Evolutionary conservation across 1,140 invertebrate genomes (phyloP).

Genomic region (Heliconius hewitsoni): DNA sequence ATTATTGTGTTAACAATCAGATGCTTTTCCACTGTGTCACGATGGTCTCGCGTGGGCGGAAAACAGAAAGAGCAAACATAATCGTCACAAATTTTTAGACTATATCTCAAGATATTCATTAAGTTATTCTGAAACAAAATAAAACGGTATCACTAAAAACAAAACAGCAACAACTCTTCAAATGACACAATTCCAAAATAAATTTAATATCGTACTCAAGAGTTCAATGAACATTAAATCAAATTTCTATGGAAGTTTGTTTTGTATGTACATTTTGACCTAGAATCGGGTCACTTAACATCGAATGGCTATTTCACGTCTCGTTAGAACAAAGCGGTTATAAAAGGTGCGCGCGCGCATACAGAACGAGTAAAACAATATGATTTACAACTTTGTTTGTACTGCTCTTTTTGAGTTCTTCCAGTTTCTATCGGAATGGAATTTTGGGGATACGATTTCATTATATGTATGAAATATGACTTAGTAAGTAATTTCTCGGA

Average conservation of each 20-base stretch:
- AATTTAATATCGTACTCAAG: not conserved
- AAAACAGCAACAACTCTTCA: not conserved
- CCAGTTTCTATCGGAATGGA: too few species aligned
- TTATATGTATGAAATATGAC: too few species aligned
- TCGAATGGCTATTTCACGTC: conserved; percentile 52
- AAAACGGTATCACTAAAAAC: too few species aligned
- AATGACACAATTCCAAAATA: not conserved
- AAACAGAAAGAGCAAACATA: too few species aligned
- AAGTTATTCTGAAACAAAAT: too few species aligned
- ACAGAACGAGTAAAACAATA: conserved; percentile 1
- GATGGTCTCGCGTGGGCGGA: too few species aligned
- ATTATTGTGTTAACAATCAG: too few species aligned
- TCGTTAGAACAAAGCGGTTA: conserved; percentile 48
- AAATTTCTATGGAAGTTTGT: not conserved
- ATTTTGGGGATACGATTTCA: too few species aligned
- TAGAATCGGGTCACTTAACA: conserved; percentile 44
- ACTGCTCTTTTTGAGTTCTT: not conserved
- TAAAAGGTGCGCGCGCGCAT: conserved; percentile 32
- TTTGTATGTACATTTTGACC: conserved; percentile 35
- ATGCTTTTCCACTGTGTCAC: too few species aligned
- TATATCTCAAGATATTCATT: too few species aligned
- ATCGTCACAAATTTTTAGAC: too few species aligned
- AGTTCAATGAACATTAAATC: conserved; percentile 19
- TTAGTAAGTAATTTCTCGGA: too few species aligned
- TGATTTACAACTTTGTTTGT: not conserved